Base-by-base conservation (phyloP, 2,113 vertebrate genomes). In the Buteo buteo region DNA sequence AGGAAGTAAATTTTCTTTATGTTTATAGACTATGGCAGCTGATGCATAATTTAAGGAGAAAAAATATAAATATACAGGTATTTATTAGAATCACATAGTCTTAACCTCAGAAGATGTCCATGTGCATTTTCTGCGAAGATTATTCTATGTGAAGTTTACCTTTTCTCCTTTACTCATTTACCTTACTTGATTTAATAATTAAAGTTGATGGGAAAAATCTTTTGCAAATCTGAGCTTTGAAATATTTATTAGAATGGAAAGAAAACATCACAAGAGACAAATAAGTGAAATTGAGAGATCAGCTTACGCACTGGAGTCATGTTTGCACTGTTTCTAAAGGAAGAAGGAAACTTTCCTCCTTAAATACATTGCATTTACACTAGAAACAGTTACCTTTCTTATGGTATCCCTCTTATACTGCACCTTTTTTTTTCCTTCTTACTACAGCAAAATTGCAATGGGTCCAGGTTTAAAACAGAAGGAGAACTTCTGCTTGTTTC, bases 1-100 rank as follows among this genome's bases (percentile, higher is more conserved):
- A 97, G 36, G 20, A 96, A 84, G 26, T 67, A 79, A 55, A 42
- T 91, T 97, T 94, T 85, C 64, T 94, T 88, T 76, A 67, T 74
- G 24, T 47, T 42, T 93, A 90, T 72, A 94, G 20, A 85, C 32
- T 25, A 69, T 38, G 49, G 31, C 50, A 95, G 64, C 7, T 92
- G 40, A 92, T 95, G 50, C 38, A 89, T 83, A 70, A 97, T 97
- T 95, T 69, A 96, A 73, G 18, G 26, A 28, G 10, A 34, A 90
- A 85, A 80, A 55, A 47, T 70, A 47, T 55, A 73, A 26, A 86
- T 26, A 71, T 32, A 72, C 26, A 92, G 36, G 28, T 59, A 44
- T 91, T 86, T 96, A 81, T 90, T 92, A 78, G 47, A 77, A 59
- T n/a, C 25, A 86, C 38, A 49, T 14, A 54, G 6, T 49, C 44